These are phyloP conservation scores for Microplitis manilae DNA, from an alignment of 2,888 invertebrate species.

Conservation along the genomic window DNA sequence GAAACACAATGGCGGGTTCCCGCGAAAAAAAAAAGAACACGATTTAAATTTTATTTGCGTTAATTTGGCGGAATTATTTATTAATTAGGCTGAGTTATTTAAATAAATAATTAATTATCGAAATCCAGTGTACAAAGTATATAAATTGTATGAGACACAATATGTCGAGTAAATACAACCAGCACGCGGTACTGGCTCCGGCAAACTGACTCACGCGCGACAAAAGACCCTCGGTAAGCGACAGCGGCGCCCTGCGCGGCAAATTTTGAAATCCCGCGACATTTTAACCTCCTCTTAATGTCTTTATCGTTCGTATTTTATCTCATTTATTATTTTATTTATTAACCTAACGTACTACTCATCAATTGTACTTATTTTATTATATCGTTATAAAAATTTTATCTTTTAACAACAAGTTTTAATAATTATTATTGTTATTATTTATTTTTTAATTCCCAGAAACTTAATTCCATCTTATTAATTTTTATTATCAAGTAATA, in stretches of 20 bases:
- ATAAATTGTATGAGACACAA: not conserved
- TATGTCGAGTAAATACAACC: constrained; percentile 31
- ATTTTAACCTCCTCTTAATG: constrained; percentile 23
- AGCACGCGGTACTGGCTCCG: constrained; percentile 61
- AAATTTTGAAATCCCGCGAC: constrained; percentile 41
- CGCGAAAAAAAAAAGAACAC: not conserved
- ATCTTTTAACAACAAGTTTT: not conserved
- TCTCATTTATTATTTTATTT: not conserved
- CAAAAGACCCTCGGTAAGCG: constrained; percentile 56
- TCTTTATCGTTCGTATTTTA: constrained; percentile 7
- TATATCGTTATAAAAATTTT: not conserved
- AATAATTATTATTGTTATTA: no score
- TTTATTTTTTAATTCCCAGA: no score
- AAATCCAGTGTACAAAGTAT: constrained; percentile 6
- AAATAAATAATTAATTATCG: not conserved
- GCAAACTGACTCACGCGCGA: constrained; percentile 62
- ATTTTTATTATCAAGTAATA: no score
- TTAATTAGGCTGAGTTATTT: not conserved
- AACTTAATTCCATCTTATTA: no score
- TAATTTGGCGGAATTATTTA: not conserved
- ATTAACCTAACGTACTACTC: not conserved
- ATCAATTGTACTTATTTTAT: not conserved
- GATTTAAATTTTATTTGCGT: not conserved
- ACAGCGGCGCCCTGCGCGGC: constrained; percentile 59
- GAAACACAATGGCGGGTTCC: not conserved